These are phyloP conservation scores for Cataglyphis livida DNA, from an alignment of 2,888 invertebrate genomes.

Conservation along the genomic window DNA sequence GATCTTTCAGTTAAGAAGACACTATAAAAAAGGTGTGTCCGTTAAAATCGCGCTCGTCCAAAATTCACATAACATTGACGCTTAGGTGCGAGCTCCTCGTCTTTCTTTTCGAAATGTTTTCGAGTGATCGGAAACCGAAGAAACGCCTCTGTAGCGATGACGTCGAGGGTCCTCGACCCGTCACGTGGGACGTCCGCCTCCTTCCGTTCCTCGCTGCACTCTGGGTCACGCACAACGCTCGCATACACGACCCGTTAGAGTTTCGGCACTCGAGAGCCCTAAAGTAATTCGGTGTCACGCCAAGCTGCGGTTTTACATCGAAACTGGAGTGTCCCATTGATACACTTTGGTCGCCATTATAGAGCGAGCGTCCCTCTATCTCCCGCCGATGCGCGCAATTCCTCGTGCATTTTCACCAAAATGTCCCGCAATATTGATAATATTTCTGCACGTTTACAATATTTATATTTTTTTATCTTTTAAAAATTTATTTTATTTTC, in stretches of 20 bases:
- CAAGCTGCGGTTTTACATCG: constrained; percentile 84
- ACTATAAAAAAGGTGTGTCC: neutral
- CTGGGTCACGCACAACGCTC: constrained; percentile 59
- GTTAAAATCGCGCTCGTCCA: neutral
- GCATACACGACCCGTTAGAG: constrained; percentile 46
- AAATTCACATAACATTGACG: constrained; percentile 26
- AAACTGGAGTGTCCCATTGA: constrained; percentile 77
- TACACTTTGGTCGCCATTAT: constrained; percentile 58
- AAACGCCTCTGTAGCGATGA: constrained; percentile 76
- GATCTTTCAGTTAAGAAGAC: neutral
- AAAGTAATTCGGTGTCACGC: constrained; percentile 80
- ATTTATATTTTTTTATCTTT: no score
- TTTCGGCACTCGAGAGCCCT: constrained; percentile 68
- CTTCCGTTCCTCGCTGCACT: constrained; percentile 69
- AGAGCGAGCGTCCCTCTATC: constrained; percentile 14
- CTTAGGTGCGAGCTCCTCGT: constrained; percentile 36
- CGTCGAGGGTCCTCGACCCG: constrained; percentile 80
- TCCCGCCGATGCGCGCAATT: constrained; percentile 19
- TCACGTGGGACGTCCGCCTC: constrained; percentile 79
- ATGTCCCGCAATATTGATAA: neutral
- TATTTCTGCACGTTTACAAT: neutral
- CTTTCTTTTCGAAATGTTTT: constrained; percentile 58
- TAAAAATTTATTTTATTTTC: neutral
- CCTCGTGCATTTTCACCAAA: neutral
- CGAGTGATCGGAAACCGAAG: constrained; percentile 64